Percentiles rank a stretch among this genome's conserved stretches.
These are phyloP conservation scores for Crypturellus undulatus DNA, from an alignment of 2,113 vertebrate species.

Conservation along the genomic window DNA sequence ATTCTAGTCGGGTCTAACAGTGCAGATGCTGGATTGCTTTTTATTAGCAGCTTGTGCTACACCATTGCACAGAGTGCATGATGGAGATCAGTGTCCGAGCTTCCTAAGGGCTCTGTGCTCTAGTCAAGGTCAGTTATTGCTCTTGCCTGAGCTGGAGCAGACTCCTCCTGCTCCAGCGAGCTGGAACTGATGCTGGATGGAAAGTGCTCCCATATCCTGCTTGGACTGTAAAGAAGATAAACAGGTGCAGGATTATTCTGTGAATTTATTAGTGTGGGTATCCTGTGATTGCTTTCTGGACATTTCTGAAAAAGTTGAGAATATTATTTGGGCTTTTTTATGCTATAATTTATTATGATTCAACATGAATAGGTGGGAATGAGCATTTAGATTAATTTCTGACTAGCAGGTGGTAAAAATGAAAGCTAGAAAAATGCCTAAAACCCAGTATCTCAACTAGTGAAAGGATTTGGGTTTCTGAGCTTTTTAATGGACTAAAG, in stretches of 20 bases:
- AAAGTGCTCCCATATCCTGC: rapidly evolving
- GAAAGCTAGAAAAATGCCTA: neutral
- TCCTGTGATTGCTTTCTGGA: neutral
- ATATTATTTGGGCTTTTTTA: neutral
- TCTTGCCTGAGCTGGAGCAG: neutral
- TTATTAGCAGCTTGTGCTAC: neutral
- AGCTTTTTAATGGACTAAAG: neutral
- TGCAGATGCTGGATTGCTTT: rapidly evolving
- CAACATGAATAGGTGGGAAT: neutral
- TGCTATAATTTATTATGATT: neutral
- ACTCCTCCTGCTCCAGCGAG: neutral
- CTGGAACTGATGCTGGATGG: neutral
- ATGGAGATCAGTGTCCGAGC: neutral
- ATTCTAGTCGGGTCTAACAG: neutral
- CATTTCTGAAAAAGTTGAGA: neutral
- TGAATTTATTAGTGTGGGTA: rapidly evolving
- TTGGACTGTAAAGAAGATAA: neutral
- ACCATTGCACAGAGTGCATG: neutral
- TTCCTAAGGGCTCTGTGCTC: neutral
- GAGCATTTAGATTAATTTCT: neutral
- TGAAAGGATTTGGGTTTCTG: neutral
- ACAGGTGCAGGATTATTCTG: neutral
- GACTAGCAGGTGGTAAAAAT: neutral
- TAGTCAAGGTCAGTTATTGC: neutral
- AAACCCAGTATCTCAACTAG: neutral